Evolutionary conservation across 2,888 invertebrate species (phyloP), one percentile per base, ranked within the genome.

Genomic region (Eilema sororculum): DNA sequence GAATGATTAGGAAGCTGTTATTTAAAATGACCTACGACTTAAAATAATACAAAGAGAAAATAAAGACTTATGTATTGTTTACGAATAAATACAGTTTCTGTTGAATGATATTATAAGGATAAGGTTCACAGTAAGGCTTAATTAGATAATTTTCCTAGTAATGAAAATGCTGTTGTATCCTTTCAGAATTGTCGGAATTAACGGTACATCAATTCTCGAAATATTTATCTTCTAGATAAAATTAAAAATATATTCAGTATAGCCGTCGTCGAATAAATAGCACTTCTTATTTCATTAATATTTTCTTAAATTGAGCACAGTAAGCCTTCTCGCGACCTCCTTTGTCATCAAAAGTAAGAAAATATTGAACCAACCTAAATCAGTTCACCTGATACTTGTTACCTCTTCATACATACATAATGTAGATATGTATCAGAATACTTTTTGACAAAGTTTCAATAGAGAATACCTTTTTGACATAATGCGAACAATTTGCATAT

Each of bases 401-500:
- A 22, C 57, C 12, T 24, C 12, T 0, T 57, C 12, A 57, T 57
- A 22, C 24, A 57, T 12, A 57, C 12, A 10, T 22, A 24, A 24
- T n/a, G 56, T 37, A 37, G 33, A 37, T 37, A 8, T 37, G 10
- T 56, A 56, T 24, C 22, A 24, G 25, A 10, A 58, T 24, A 25
- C 16, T 58, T 28, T 25, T 58, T 58, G 13, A 58, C 25, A n/a
- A 52, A 52, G 58, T 24, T 37, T 62, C 22, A 41, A 62, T 62
- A 41, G 5, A 24, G 24, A 25, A 41, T 20, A 62, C 25, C 52
- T n/a, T 64, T 64, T 52, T 1, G 46, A 28, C n/a, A 59, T 59
- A 30, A 59, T 52, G 56, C 24, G 41, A 28, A 57, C 25, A 3
- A 62, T 68, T 63, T 63, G 30, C 69, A 69, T 64, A 69, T 63